Evolutionary conservation across 2,797 vertebrate species (phyloP).

Genomic region (Phalanger gymnotis): DNA sequence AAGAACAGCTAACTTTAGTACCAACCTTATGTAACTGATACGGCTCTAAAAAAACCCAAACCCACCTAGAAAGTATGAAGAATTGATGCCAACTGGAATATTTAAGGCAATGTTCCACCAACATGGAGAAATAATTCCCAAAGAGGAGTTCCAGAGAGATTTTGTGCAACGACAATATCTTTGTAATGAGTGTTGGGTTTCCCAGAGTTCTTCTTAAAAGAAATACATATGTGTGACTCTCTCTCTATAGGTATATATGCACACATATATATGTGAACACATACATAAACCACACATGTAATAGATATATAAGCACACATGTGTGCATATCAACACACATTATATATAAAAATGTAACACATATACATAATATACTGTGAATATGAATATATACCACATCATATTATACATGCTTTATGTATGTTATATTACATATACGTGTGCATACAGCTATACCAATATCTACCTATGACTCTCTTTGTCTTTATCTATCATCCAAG

Average conservation of each 20-base stretch:
- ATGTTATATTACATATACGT: not conserved
- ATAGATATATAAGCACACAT: not conserved
- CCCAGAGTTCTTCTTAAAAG: fast-evolving
- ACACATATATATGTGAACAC: not conserved
- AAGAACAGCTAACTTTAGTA: not conserved
- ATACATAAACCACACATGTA: not conserved
- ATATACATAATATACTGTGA: not conserved
- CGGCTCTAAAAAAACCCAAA: not conserved
- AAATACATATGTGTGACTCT: fast-evolving
- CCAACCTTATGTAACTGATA: not conserved
- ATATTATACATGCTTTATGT: not conserved
- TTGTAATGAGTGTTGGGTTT: fast-evolving
- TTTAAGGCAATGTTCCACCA: fast-evolving
- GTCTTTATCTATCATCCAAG: not conserved
- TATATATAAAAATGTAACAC: no score
- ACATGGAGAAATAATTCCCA: not conserved
- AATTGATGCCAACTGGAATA: fast-evolving
- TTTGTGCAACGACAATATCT: not conserved
- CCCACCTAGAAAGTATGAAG: no score
- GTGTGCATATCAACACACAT: not conserved
- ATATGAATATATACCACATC: not conserved
- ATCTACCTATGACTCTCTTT: not conserved
- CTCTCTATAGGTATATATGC: no score
- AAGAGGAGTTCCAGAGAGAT: not conserved
- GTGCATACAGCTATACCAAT: not conserved